These are phyloP conservation scores for Solenodon paradoxus DNA, from an alignment of 2,113 vertebrate genomes.

Conservation along the genomic window DNA sequence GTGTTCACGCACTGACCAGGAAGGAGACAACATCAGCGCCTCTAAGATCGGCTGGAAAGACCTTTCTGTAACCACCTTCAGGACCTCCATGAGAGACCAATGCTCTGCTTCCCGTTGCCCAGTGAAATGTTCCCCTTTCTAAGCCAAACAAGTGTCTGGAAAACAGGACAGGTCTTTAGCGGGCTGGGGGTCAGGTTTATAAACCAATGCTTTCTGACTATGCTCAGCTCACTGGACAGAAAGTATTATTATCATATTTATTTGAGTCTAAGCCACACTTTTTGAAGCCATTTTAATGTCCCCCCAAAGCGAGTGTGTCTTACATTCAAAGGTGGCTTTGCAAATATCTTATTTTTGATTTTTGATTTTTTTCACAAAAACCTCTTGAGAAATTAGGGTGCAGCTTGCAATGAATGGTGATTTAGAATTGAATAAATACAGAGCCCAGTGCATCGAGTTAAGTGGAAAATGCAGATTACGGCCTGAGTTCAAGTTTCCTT, in stretches of 20 bases:
- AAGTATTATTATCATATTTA: too few relatives aligned
- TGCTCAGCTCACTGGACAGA: neutral
- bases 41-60: neutral
- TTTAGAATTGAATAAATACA: too few relatives aligned
- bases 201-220: neutral
- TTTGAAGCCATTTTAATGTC: too few relatives aligned
- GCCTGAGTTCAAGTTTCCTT: neutral
- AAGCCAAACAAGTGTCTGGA: neutral
- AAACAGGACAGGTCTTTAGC: neutral
- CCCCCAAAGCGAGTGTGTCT: too few relatives aligned
- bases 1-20: neutral
- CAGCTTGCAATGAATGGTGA: too few relatives aligned
- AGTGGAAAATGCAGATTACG: neutral
- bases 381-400: too few relatives aligned
- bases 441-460: neutral
- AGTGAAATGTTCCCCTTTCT: neutral
- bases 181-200: neutral
- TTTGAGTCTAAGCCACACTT: too few relatives aligned
- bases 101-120: neutral
- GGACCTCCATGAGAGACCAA: too few relatives aligned
- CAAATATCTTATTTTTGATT: too few relatives aligned
- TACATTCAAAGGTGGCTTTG: too few relatives aligned
- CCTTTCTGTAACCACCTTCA: neutral
- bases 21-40: rapidly evolving
- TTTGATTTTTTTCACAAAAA: too few relatives aligned